Evolutionary conservation across 2,113 vertebrate genomes (phyloP), one percentile per base, ranked within the genome.

Genomic region (Chitala chitala): DNA sequence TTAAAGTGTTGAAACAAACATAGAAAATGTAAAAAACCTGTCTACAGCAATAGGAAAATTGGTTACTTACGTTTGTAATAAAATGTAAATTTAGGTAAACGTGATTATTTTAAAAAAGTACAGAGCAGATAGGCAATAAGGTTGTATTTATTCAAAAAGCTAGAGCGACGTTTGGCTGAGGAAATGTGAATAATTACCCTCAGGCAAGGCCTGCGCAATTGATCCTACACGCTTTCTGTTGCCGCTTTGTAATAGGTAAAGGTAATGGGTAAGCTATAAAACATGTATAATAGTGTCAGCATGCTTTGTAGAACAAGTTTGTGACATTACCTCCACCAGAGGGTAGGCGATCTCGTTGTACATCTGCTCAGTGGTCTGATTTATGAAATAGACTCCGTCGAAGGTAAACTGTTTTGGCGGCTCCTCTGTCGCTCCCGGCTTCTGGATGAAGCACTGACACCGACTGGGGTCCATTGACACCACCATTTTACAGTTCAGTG

Each of bases 341-440:
- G 87, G 91, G 79, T 91, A 93, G 15, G 93, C 90, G 0, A 93
- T 90, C 75, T 97, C 92, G 0, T 92, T 95, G 89, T 96, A 94
- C 88, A 96, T 90, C 87, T 94, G 90, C 81, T 96, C 92, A 0
- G 94, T 95, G 83, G 78, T 85, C 66, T 93, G 93, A 40, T 92
- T 88, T 26, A 80, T 78, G 71, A 75, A 79, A 83, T 94, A 95
- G 0, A 87, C 92, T 76, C 94, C 94, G 0, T 94, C 92, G 22
- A 96, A 96, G 71, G 92, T 94, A 88, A 98, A 94, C 80, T 91
- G 93, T 78, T 94, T 93, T 0, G 93, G 90, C 0, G 93, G 92
- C 80, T 96, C 89, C 0, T 83, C 75, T 0, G 64, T 0, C 0
- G 86, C 85, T 0, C 82, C 65, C 0, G 93, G 92, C 76, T 89